These are phyloP conservation scores for Acrocyrtus sp. DNA, from an alignment of 2,888 invertebrate species.

Conservation along the genomic window DNA sequence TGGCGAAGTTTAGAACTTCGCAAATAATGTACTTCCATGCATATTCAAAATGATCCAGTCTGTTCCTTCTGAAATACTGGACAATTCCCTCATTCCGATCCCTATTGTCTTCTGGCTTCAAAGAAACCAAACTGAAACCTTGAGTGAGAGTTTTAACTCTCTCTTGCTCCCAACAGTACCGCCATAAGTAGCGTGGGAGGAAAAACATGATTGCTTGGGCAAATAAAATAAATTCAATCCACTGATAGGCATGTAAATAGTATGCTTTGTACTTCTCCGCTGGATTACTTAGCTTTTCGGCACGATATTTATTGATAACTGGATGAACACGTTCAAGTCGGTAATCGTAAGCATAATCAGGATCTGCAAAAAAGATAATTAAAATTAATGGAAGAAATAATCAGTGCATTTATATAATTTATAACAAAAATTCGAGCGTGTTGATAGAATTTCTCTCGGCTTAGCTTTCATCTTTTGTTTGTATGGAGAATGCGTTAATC, in stretches of 20 bases:
- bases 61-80: constrained; percentile 22
- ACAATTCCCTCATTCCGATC: constrained; percentile 12
- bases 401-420: too few species aligned
- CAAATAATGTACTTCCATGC: constrained; percentile 36
- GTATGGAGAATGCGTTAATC: too few species aligned
- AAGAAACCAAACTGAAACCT: background rate
- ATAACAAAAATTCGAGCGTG: too few species aligned
- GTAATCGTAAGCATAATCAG: background rate
- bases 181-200: constrained; percentile 47
- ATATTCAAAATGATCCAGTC: constrained; percentile 38
- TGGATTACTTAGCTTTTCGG: background rate
- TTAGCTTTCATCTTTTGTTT: too few species aligned
- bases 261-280: constrained; percentile 6
- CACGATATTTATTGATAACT: background rate
- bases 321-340: constrained; percentile 1
- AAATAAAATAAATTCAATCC: constrained; percentile 92
- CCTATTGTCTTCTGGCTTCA: constrained; percentile 33
- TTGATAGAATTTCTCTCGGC: too few species aligned
- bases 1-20: constrained; percentile 41
- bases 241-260: constrained; percentile 74
- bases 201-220: constrained; percentile 78
- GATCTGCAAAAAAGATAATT: background rate
- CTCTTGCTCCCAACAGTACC: constrained; percentile 48
- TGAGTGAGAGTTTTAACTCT: constrained; percentile 24
- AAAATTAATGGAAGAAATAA: too few species aligned